These are phyloP conservation scores for Dicerorhinus sumatrensis DNA, from an alignment of 2,113 vertebrate genomes.

Conservation along the genomic window DNA sequence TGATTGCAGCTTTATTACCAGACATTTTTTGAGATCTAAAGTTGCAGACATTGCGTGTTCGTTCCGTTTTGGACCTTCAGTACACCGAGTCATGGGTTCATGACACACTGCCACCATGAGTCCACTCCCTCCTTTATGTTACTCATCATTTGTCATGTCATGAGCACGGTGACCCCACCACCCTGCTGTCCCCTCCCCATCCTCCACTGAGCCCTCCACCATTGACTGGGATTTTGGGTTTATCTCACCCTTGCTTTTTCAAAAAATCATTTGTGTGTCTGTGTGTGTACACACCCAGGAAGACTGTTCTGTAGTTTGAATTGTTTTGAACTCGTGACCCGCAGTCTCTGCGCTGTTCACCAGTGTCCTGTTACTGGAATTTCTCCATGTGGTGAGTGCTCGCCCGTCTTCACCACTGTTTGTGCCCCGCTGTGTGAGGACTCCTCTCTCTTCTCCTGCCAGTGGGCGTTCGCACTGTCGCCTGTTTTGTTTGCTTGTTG, in stretches of 20 bases:
- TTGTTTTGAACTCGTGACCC: not conserved
- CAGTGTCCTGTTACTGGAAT: not conserved
- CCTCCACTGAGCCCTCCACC: not conserved
- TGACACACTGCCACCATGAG: too few relatives aligned
- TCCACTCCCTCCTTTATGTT: too few relatives aligned
- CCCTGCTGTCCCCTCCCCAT: not conserved
- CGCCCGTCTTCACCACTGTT: too few relatives aligned
- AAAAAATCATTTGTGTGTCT: not conserved
- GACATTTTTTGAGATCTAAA: accelerated
- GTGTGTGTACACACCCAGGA: too few relatives aligned
- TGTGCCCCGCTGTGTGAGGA: too few relatives aligned
- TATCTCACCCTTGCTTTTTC: not conserved
- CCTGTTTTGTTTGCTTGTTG: too few relatives aligned
- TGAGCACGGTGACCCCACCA: not conserved
- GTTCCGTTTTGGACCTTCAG: not conserved
- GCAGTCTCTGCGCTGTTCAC: not conserved
- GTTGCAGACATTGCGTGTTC: accelerated
- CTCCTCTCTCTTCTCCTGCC: not conserved
- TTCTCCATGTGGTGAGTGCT: not conserved
- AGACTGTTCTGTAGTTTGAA: not conserved
- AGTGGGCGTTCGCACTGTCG: accelerated
- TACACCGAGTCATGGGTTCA: accelerated
- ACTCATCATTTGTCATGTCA: not conserved
- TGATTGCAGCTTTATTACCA: not conserved
- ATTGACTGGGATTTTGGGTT: not conserved